Percentiles rank a stretch among this genome's conserved stretches.
phyloP scores from a whole-genome alignment of 1,140 invertebrate species.

The Eumaeus atala region DNA sequence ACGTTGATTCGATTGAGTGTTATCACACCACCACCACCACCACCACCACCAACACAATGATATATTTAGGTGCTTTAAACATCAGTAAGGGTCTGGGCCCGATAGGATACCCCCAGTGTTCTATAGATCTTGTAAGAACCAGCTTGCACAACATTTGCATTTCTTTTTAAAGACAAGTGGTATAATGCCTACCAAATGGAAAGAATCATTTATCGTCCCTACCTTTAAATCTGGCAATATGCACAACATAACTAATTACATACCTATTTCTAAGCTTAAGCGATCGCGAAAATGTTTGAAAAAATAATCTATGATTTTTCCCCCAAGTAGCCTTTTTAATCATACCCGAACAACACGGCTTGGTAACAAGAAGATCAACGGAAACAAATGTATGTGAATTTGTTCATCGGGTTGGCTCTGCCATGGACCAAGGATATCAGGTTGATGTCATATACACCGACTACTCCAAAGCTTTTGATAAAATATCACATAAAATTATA shows the following conservation, averaged over 20 bases:
- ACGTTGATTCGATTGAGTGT: neutral
- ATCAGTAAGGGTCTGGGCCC: neutral
- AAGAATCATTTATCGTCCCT: neutral
- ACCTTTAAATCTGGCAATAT: conserved; percentile 22
- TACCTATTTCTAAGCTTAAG: conserved; percentile 20
- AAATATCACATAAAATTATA: too few relatives aligned
- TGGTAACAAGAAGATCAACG: too few relatives aligned
- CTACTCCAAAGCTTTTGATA: too few relatives aligned
- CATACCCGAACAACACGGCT: too few relatives aligned
- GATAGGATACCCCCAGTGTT: neutral
- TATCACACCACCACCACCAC: too few relatives aligned
- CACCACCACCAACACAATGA: neutral
- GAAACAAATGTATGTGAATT: too few relatives aligned
- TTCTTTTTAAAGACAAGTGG: neutral
- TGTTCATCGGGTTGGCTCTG: too few relatives aligned
- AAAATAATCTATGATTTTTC: too few relatives aligned
- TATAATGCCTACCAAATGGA: conserved; percentile 1
- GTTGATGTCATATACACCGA: too few relatives aligned
- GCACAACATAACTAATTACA: conserved; percentile 23
- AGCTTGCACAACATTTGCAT: neutral
- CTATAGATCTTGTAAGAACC: conserved; percentile 1
- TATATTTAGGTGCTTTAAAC: neutral
- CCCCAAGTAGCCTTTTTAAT: too few relatives aligned
- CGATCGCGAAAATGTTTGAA: too few relatives aligned
- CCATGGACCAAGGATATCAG: too few relatives aligned